phyloP scores from a whole-genome alignment of 2,113 vertebrate species.

The Tauraco erythrolophus region DNA sequence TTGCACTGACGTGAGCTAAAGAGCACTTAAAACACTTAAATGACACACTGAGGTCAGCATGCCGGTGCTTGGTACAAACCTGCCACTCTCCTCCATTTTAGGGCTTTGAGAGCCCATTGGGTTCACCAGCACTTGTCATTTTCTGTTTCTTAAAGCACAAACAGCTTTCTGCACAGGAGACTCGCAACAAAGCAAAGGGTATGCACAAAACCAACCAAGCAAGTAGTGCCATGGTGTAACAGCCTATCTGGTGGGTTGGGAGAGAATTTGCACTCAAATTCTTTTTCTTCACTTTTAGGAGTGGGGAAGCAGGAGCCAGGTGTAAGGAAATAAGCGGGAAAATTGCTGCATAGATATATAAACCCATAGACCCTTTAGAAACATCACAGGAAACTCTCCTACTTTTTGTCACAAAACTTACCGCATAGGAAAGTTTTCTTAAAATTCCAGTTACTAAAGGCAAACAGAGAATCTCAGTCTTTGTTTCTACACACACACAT shows the following conservation, averaged over 20 bases:
- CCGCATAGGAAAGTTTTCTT: not conserved
- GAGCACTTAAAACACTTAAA: not conserved
- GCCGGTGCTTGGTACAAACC: accelerated
- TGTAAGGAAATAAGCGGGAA: not conserved
- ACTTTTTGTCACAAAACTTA: not conserved
- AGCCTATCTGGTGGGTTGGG: not conserved
- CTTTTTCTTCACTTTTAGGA: not conserved
- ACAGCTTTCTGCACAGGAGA: not conserved
- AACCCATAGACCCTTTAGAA: not conserved
- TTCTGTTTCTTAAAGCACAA: constrained; percentile 23
- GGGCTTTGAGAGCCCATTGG: not conserved
- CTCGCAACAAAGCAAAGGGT: not conserved
- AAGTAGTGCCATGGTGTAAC: not conserved
- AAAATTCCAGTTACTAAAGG: not conserved
- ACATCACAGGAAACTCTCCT: not conserved
- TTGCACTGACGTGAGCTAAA: not conserved
- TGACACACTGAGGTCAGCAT: not conserved
- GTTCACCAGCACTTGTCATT: not conserved
- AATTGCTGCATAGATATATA: not conserved
- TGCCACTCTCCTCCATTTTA: not conserved
- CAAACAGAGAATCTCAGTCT: not conserved
- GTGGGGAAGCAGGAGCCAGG: not conserved
- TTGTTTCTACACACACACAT: not conserved
- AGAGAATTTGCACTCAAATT: not conserved
- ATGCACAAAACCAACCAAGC: constrained; percentile 5